Evolutionary conservation across 2,888 invertebrate genomes (phyloP), one percentile per base, ranked within the genome.

Genomic region (Aphelenchoides bicaudatus): DNA sequence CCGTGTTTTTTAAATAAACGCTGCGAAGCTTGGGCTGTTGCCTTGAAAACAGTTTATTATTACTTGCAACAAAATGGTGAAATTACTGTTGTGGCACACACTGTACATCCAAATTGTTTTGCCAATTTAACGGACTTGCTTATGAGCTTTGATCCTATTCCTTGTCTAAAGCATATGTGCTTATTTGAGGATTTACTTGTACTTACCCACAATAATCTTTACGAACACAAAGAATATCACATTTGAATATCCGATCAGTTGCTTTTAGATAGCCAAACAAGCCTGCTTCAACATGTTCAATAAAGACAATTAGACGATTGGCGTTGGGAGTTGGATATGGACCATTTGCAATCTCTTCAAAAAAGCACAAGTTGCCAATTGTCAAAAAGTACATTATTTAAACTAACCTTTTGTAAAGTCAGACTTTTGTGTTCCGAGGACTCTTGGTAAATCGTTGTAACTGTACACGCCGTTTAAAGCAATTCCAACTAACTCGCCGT

Each of bases 1-100:
- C 60, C 59, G n/a, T 28, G 30, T 21, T 62, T 62, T 19, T 23
- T 46, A 13, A 59, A 51, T 38, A 59, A 51, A 25, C 47, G 60
- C 13, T 59, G 59, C 1, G 59, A 59, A 6, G 60, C 59, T 8
- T 46, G 30, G 21, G 59, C 59, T 2, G 59, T 59, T 2, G 60
- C 59, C n/a, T n/a, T n/a, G n/a, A n/a, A n/a, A n/a, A n/a, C n/a
- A n/a, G n/a, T n/a, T n/a, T n/a, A n/a, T n/a, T n/a, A n/a, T n/a
- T n/a, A 31, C 59, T 49, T 3, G 60, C 50, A 21, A 38, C 38
- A 13, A 59, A n/a, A 27, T 59, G 50, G 23, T 53, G 31, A 39
- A 53, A 58, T 16, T 43, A 27, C 23, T 43, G 43, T 3, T 27
- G 10, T 3, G n/a, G n/a, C n/a, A n/a, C n/a, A n/a, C n/a, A n/a